Evolutionary conservation across 2,797 vertebrate species (phyloP), one percentile per base, ranked within the genome.

Genomic region (Neosilurus mollespiculum): DNA sequence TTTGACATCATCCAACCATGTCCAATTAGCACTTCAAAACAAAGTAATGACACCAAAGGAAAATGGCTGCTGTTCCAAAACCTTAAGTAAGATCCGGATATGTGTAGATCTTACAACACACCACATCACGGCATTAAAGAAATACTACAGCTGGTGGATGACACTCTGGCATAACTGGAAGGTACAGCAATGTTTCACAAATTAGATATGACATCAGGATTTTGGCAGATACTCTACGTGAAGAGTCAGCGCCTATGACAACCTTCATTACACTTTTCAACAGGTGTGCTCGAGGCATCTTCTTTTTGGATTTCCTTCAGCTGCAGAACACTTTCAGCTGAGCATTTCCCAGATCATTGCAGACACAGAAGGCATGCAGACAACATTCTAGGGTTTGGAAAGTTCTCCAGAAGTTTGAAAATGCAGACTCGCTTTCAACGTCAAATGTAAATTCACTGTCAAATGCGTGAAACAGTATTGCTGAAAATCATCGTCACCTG

Each of bases 121-220:
- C 61, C 53, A 65, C 53, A 53, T n/a, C n/a, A 65, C 14, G 24
- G 58, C 30, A 59, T 43, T 2, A 75, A 58, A 56, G 49, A 70
- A 26, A n/a, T 65, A 66, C 24, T 53, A 8, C n/a, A 10, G 24
- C 61, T 65, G 61, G n/a, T 79, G 77, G 22, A 65, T 79, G 77
- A 65, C 24, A 65, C 61, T 79, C 24, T 79, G 61, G 77, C 77
- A 79, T 15, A 64, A 65, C 61, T 30, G 65, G 43, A 65, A 65
- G 77, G 43, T 78, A 65, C 49, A 53, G 77, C 77, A 79, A 24
- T 79, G 77, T 79, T 79, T 65, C 77, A 79, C 62, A 79, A 79
- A 79, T 79, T 79, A 79, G 61, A 79, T 61, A 79, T 79, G 77
- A 79, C 77, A 79, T 79, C 77, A 65, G 49, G 77, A 79, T 79